A percentile compares a stretch with the other conserved stretches of the same genome.
Evolutionary conservation across 35 echinoderm and acorn worm genomes (phyloP).

Genomic region (Strongylocentrotus purpuratus): DNA sequence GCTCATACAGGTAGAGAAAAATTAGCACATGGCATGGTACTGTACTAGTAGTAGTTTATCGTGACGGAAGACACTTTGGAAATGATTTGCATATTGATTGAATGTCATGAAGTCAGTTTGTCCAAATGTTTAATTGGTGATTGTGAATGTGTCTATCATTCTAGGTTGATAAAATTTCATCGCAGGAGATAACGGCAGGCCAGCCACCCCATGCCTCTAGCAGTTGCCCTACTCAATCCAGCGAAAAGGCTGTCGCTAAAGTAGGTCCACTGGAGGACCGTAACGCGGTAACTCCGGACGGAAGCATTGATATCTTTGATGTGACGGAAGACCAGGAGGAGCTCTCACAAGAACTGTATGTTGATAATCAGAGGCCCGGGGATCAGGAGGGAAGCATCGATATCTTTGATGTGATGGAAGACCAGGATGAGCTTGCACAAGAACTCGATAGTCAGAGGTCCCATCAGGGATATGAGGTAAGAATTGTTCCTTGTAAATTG

Average conservation of each 20-base stretch:
- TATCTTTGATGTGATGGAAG: background rate
- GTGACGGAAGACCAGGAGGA: background rate
- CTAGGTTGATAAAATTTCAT: background rate
- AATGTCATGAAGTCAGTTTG: no score
- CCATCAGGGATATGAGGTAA: background rate
- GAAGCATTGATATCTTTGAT: background rate
- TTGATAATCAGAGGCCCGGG: background rate
- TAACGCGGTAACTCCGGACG: background rate
- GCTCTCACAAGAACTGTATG: background rate
- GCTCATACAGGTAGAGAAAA: no score
- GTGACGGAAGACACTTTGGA: no score
- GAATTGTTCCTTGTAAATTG: background rate
- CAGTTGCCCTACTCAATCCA: constrained; percentile 10
- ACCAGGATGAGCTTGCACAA: background rate
- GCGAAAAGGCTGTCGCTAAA: background rate
- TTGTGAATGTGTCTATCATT: background rate
- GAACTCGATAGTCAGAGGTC: background rate
- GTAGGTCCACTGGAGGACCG: background rate
- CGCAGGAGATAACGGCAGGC: background rate
- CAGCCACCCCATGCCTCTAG: constrained; percentile 13
- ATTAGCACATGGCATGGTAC: no score
- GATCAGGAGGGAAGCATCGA: background rate
- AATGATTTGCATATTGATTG: no score
- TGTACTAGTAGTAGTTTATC: no score
- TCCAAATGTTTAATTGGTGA: no score